Base-by-base conservation (phyloP, 2,888 invertebrate species). In the Rambutsinella grinnellia region DNA sequence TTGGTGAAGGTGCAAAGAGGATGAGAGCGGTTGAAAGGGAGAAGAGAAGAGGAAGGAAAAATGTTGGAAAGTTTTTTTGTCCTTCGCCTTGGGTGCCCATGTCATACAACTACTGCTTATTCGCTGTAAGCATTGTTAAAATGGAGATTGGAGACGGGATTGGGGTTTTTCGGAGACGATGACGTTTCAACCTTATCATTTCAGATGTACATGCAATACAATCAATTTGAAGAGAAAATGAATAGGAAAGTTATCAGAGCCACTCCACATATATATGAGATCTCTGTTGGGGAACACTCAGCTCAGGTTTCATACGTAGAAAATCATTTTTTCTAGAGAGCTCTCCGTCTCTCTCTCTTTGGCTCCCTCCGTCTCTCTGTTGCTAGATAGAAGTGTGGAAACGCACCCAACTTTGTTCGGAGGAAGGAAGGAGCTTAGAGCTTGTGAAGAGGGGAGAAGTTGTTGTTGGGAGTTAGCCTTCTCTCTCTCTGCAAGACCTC, bases 401-500 rank as follows among this genome's bases (percentile, higher is more conserved):
- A n/a, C n/a, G n/a, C n/a, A n/a, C n/a, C n/a, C 17, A 23, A 15
- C 15, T 26, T 36, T 24, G 60, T 51, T 51, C 17, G 26, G 17
- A 54, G 54, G 5, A 54, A 24, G 13, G 23, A n/a, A 6, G 51
- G 51, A 17, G 17, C 8, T 8, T 17, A 15, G 5, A 6, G 13
- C 17, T 54, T 19, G 10, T 15, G 17, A 27, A 15, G 13, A 27
- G 21, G 53, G 28, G 24, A 53, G 23, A 47, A 65, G 54, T 24
- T 61, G 13, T 6, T 3, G 2, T 1, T 5, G 60, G 15, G 60
- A n/a, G 61, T 19, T 27, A 57, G 49, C 10, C 21, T 28, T 57
- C 57, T 47, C 56, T 23, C 56, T 49, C 5, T 44, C 71, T 71
- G 71, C 57, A 71, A 57, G 57, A n/a, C n/a, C n/a, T n/a, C n/a